Evolutionary conservation across 1,140 invertebrate genomes (phyloP).

Genomic region (Drosophila lacteicornis): DNA sequence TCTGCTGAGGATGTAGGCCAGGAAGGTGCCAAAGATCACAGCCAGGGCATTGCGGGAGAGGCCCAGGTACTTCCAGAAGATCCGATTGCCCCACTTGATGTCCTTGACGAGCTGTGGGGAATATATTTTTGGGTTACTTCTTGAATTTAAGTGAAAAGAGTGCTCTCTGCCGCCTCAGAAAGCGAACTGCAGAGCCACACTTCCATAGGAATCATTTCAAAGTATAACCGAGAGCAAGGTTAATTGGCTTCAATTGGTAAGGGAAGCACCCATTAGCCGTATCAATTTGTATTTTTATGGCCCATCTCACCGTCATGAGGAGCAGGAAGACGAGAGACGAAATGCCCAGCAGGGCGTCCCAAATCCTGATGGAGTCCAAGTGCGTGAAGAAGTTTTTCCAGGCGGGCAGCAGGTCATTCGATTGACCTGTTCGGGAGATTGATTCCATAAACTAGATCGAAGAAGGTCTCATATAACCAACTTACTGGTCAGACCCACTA

Average conservation of each 20-base stretch:
- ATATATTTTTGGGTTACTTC: too few species aligned
- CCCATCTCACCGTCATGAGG: conserved; percentile 86
- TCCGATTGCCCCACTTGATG: conserved; percentile 82
- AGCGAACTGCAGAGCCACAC: not conserved
- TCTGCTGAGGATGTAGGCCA: conserved; percentile 88
- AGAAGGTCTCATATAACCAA: not conserved
- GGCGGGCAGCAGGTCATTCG: conserved; percentile 87
- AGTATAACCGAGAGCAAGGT: not conserved
- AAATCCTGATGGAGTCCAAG: conserved; percentile 85
- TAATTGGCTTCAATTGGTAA: conserved; percentile 25
- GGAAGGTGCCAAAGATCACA: conserved; percentile 89
- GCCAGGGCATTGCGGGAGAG: conserved; percentile 91
- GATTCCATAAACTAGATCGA: not conserved
- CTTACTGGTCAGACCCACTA: conserved; percentile 89
- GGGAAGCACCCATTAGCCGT: conserved; percentile 33
- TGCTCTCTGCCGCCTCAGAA: not conserved
- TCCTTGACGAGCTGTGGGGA: conserved; percentile 89
- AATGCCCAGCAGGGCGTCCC: conserved; percentile 87
- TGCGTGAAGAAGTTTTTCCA: conserved; percentile 86
- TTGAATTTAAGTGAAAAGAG: not conserved
- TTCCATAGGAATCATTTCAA: not conserved
- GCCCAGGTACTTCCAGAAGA: conserved; percentile 94
- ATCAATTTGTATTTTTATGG: conserved; percentile 26
- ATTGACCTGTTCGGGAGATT: conserved; percentile 66
- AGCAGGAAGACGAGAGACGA: conserved; percentile 87